Evolutionary conservation across 1,140 invertebrate species (phyloP), one percentile per base, ranked within the genome.

Genomic region (Brachystomella parvula): DNA sequence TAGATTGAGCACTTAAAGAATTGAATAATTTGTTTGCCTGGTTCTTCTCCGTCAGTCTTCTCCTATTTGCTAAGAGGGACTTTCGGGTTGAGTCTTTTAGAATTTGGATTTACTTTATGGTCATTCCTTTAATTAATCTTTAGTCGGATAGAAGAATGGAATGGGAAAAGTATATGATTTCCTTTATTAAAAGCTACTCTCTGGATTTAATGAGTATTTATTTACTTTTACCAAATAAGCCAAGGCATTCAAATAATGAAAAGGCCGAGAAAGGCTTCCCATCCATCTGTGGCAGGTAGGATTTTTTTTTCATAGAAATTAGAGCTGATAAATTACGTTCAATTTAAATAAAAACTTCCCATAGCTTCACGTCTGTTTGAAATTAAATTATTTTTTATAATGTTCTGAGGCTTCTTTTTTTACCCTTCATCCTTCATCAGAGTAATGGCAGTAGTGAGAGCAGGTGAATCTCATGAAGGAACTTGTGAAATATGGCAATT

Each of bases 161-260:
- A 44, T n/a, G 39, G n/a, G n/a, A n/a, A n/a, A n/a, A n/a, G n/a
- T n/a, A n/a, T n/a, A n/a, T n/a, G n/a, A n/a, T n/a, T n/a, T n/a
- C n/a, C n/a, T n/a, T n/a, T n/a, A n/a, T n/a, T n/a, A 44, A 44
- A 44, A 44, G 9, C n/a, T 12, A 44, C 9, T n/a, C 39, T 9
- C 39, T 44, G 39, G 49, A 53, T 53, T 53, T 53, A 53, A 53
- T 53, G 49, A 53, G 49, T 24, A 53, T 53, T 53, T 53, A 53
- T 53, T 53, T 53, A 53, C 49, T 39, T 53, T 53, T 15, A 9
- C 49, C 49, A 53, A 53, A 53, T 53, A 53, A 53, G 49, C 24
- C 12, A n/a, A 44, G 9, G n/a, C 6, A 39, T 39, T 39, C 35
- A 39, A 39, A 39, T 39, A 6, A 19, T 6, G 21, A 53, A 24